phyloP scores from a whole-genome alignment of 2,113 vertebrate species.

The Lepisosteus osseus region DNA sequence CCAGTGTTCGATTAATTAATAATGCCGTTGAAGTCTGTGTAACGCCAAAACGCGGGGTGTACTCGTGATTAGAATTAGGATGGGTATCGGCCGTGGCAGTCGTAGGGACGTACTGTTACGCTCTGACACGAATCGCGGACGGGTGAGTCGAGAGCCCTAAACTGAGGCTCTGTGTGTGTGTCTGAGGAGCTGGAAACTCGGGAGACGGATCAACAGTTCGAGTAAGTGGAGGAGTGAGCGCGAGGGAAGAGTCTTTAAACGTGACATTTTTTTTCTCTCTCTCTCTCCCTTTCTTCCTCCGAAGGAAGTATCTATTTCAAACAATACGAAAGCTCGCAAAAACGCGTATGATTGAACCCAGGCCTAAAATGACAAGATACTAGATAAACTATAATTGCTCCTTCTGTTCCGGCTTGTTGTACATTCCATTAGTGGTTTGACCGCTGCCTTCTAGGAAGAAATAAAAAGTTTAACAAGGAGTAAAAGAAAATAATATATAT shows the following conservation, averaged over 20 bases:
- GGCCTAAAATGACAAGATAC: conserved; percentile 19
- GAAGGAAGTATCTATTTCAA: conserved; percentile 15
- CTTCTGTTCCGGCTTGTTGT: conserved; percentile 20
- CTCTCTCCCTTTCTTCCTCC: background rate
- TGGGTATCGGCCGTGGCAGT: no score
- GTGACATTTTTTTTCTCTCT: conserved; percentile 1
- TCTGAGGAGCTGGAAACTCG: background rate
- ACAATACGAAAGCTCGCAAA: conserved; percentile 17
- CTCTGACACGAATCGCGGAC: no score
- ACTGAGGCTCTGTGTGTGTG: no score
- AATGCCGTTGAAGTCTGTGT: no score
- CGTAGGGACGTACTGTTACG: no score
- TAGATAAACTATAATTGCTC: conserved; percentile 17
- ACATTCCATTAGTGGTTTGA: conserved; percentile 15
- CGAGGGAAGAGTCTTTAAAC: conserved; percentile 14
- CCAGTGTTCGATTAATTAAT: no score
- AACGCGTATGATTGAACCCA: conserved; percentile 21
- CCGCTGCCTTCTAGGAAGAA: no score
- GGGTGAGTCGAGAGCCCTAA: background rate
- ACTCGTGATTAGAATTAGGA: no score
- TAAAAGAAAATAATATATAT: background rate
- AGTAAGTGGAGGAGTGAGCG: conserved; percentile 17
- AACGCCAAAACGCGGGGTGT: no score
- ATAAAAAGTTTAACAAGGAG: no score
- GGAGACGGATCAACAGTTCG: conserved; percentile 21